Conservation (phyloP, 1,140 invertebrate species). For the Sarcophaga bullata region DNA sequence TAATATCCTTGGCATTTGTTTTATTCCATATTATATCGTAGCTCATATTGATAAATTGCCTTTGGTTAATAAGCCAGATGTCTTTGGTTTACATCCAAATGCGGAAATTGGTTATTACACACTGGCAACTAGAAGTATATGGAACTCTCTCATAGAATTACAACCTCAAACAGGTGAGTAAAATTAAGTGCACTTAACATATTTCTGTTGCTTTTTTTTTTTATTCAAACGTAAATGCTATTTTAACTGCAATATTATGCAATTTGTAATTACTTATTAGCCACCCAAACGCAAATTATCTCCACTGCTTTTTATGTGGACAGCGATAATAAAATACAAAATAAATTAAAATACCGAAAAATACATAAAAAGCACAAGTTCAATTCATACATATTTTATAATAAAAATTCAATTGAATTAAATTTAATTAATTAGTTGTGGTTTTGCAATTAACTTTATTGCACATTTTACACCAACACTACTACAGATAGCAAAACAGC, state of each 20-base stretch:
- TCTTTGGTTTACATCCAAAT: slow-evolving; percentile 91
- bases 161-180: slow-evolving; percentile 84
- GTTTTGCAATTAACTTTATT: slow-evolving; percentile 66
- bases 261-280: slow-evolving; percentile 31
- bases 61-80: slow-evolving; percentile 81
- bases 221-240: background rate
- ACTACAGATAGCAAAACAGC: background rate
- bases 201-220: background rate
- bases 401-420: slow-evolving; percentile 49
- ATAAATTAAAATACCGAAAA: background rate
- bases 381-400: slow-evolving; percentile 40
- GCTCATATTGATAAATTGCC: slow-evolving; percentile 76
- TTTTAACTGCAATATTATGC: slow-evolving; percentile 13
- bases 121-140: slow-evolving; percentile 83
- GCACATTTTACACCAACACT: slow-evolving; percentile 53
- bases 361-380: background rate
- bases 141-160: slow-evolving; percentile 83
- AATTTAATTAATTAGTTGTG: slow-evolving; percentile 67
- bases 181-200: slow-evolving; percentile 1
- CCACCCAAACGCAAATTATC: background rate
- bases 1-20: background rate
- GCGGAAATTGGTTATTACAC: slow-evolving; percentile 94
- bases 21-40: slow-evolving; percentile 41
- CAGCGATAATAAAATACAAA: slow-evolving; percentile 12
- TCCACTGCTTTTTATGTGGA: background rate